phyloP scores from a whole-genome alignment of 2,113 vertebrate species.

The Leuciscus idus region DNA sequence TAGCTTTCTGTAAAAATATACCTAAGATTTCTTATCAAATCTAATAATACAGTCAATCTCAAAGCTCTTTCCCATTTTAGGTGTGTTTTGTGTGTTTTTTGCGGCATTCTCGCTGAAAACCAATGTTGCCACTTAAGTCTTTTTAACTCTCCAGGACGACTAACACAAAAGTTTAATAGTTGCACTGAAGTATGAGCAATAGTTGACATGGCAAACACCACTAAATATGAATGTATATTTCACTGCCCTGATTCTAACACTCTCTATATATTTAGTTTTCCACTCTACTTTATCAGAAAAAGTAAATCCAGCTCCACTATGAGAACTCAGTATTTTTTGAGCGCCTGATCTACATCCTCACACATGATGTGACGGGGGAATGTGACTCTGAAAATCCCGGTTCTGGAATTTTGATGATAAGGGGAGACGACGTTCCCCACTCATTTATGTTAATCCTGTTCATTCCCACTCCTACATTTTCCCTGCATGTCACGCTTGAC shows the following conservation, averaged over 20 bases:
- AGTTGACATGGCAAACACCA: not conserved
- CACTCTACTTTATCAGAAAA: not conserved
- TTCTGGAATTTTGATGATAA: slow-evolving; percentile 66
- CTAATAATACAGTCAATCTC: too few relatives aligned
- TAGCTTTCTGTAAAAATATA: too few relatives aligned
- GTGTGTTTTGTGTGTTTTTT: too few relatives aligned
- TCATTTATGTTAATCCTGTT: slow-evolving; percentile 63
- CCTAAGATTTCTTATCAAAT: too few relatives aligned
- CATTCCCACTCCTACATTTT: slow-evolving; percentile 46
- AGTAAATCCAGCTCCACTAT: not conserved
- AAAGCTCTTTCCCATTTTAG: too few relatives aligned
- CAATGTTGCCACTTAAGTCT: too few relatives aligned
- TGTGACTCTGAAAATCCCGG: slow-evolving; percentile 39
- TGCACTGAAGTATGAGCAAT: not conserved
- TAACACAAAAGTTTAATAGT: not conserved
- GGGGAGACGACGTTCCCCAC: slow-evolving; percentile 45
- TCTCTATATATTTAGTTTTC: not conserved
- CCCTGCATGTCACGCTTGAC: slow-evolving; percentile 40
- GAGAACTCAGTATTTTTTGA: not conserved
- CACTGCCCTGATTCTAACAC: not conserved
- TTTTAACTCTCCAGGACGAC: too few relatives aligned
- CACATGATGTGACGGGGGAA: slow-evolving; percentile 8
- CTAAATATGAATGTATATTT: not conserved
- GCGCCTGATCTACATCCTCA: not conserved
- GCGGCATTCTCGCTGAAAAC: too few relatives aligned